Evolutionary conservation across 2,797 vertebrate genomes (phyloP), one percentile per base, ranked within the genome.

Genomic region (Cetoscarus ocellatus): DNA sequence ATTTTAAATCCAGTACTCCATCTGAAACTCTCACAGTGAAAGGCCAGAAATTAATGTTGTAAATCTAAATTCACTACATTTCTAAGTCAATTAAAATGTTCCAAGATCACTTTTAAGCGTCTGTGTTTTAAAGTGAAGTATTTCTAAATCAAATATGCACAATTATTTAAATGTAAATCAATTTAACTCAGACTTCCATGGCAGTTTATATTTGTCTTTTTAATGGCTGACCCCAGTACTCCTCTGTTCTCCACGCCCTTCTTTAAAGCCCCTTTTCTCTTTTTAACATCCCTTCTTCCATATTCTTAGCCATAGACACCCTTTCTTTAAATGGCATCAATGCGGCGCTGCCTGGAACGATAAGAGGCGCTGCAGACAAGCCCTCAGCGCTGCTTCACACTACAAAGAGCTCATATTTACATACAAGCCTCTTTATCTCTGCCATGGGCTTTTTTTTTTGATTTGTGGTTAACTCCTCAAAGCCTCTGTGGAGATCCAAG

Each of bases 401-500:
- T 62, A 86, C 77, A 91, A 91, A 90, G 77, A 77, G 40, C 67
- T 84, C 68, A 70, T 88, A 91, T 92, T 91, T 90, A 91, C 86
- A 90, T 78, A 87, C 67, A 90, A 91, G 70, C 88, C 84, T 89
- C 87, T 86, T 85, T 82, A 77, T 86, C 90, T 91, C 86, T 84
- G 78, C 62, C 56, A 79, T 77, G 80, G 91, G 82, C 66, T 84
- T 75, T 56, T 71, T 90, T 92, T 78, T 73, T 58, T 75, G 34
- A 74, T 87, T 86, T 90, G 90, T 43, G 86, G 91, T 91, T 91
- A 89, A 66, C 90, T 91, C 84, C 91, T 92, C 87, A 91, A 92
- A 95, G 94, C 80, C 92, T 92, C 92, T 83, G 86, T 92, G 86
- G 86, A 94, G 94, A 96, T 95, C 91, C 91, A 95, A 95, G 86